These are phyloP conservation scores for Pituophis catenifer DNA, from an alignment of 2,113 vertebrate genomes.

Conservation along the genomic window DNA sequence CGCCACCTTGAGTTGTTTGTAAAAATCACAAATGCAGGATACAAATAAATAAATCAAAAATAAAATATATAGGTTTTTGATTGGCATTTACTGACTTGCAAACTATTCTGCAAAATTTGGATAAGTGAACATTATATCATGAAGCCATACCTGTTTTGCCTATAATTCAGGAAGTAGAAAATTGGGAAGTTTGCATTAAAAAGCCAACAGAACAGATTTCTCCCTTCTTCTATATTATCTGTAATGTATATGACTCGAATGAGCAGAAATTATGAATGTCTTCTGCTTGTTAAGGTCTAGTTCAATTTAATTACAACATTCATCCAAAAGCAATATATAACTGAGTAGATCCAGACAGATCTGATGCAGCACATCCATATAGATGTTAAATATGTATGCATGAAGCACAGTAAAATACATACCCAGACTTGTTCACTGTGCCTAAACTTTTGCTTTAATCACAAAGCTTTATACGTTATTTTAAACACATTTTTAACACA, in stretches of 20 bases:
- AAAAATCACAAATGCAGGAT: not conserved
- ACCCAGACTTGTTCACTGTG: constrained; percentile 55
- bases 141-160: not conserved
- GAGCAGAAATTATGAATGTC: constrained; percentile 64
- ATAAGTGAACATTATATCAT: not conserved
- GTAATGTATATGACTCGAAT: constrained; percentile 48
- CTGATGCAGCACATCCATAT: constrained; percentile 28
- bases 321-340: constrained; percentile 51
- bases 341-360: constrained; percentile 14
- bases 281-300: constrained; percentile 66
- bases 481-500: constrained; percentile 71
- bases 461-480: constrained; percentile 64
- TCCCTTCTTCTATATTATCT: constrained; percentile 2
- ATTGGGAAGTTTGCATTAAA: not conserved
- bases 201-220: not conserved
- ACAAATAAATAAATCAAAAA: not conserved
- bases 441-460: constrained; percentile 66
- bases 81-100: not conserved
- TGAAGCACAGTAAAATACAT: constrained; percentile 40
- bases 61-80: not conserved
- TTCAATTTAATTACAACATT: constrained; percentile 73
- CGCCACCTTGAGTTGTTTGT: not conserved
- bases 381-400: constrained; percentile 38
- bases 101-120: not conserved
- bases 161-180: not conserved